Base-by-base conservation (phyloP, 2,113 vertebrate species). In the Bufo gargarizans region DNA sequence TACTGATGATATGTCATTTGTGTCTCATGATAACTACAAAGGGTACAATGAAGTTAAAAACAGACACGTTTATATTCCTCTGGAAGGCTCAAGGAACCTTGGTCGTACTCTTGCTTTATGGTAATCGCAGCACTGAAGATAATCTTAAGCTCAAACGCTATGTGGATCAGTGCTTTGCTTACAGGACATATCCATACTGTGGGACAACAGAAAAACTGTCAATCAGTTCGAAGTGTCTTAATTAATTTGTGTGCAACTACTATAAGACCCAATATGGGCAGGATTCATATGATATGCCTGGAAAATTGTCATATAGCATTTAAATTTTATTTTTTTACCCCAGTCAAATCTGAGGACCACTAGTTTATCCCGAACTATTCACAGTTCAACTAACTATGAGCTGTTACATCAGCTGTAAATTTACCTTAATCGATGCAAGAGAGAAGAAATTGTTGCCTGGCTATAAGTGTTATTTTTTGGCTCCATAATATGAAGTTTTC, bases 401-500 rank as follows among this genome's bases (percentile, higher is more conserved):
- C 33, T 56, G 17, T 81, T 79, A 20, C 47, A 61, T 61, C 13
- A 81, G 78, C 14, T 45, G 5, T 19, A 79, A 58, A 81, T 81
- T 45, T 61, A 19, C 22, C 56, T 45, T 61, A 81, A 61, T 81
- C 59, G 56, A 84, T 55, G 82, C 82, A 53, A 53, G 47, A 14
- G 63, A 69, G 20, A 69, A 55, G 47, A 65, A 47, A 82, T 69
- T 84, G 49, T 53, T 53, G 50, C 55, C n/a, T 7, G 20, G 65
- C 49, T 55, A 33, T 47, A 84, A 71, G 82, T 4, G 6, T 72
- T 87, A 65, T 78, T 77, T 87, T 84, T 78, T 77, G 59, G 59
- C 56, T 56, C 16, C 33, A 69, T 82, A 78, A 63, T 84, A 69
- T 43, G 55, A 82, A 77, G 74, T 78, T 84, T 89, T 84, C 80